A percentile compares a stretch with the other conserved stretches of the same genome.
These are phyloP conservation scores for Bradypodion pumilum DNA, from an alignment of 2,797 vertebrate species.

Conservation along the genomic window DNA sequence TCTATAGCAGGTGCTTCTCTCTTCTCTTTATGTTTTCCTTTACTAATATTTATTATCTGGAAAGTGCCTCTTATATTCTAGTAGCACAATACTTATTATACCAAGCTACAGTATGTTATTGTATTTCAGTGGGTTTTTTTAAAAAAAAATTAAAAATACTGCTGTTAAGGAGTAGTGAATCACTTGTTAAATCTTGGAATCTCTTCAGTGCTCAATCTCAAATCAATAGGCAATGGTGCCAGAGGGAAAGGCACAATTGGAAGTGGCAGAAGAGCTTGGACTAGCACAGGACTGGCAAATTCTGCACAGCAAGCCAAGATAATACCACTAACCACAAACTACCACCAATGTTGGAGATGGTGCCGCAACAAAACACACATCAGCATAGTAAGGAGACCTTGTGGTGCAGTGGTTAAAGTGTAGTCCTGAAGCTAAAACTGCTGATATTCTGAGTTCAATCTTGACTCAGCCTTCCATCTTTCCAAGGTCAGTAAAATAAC, in stretches of 20 bases:
- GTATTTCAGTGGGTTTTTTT: not conserved
- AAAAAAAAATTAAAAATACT: not conserved
- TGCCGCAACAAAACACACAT: too few species aligned
- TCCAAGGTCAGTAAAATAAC: too few species aligned
- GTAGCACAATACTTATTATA: not conserved
- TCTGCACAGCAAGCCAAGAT: not conserved
- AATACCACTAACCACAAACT: too few species aligned
- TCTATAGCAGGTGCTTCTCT: not conserved
- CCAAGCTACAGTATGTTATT: not conserved
- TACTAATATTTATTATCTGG: not conserved
- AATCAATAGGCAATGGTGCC: too few species aligned
- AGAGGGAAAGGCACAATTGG: too few species aligned
- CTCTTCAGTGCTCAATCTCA: constrained; percentile 8
- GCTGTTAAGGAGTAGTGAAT: not conserved
- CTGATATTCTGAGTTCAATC: too few species aligned
- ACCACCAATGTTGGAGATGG: not conserved
- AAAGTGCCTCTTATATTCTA: constrained; percentile 27
- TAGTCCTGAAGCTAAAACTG: too few species aligned
- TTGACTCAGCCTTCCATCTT: too few species aligned
- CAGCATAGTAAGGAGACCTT: too few species aligned
- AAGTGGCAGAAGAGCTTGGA: not conserved
- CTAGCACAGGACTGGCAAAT: not conserved
- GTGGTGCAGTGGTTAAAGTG: too few species aligned
- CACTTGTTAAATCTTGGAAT: not conserved
- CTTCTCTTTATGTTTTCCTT: not conserved